These are phyloP conservation scores for Heliocidaris erythrogramma DNA, from an alignment of 35 echinoderm and acorn worm species.

Conservation along the genomic window DNA sequence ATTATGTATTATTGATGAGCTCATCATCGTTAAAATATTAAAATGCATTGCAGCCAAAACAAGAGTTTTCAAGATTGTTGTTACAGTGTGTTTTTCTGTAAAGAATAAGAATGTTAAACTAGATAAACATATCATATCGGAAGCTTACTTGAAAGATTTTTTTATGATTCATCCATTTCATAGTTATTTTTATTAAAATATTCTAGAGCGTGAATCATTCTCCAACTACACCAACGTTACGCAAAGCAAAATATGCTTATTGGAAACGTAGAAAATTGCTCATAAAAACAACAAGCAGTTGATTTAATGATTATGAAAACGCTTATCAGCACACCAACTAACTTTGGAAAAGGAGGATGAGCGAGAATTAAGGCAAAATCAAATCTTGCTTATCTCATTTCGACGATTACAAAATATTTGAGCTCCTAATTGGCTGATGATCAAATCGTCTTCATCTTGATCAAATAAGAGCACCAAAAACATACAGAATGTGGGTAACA, in stretches of 20 bases:
- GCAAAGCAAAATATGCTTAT: not conserved
- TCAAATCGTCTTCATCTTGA: not conserved
- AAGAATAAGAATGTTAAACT: too few relatives aligned
- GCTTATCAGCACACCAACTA: not conserved
- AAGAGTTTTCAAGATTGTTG: too few relatives aligned
- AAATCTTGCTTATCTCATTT: constrained; percentile 39
- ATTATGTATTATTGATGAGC: too few relatives aligned
- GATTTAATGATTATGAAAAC: not conserved
- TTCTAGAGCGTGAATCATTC: not conserved
- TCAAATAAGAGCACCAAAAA: constrained; percentile 36
- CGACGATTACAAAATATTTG: constrained; percentile 14
- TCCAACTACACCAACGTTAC: not conserved
- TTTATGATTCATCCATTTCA: not conserved
- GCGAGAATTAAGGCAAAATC: not conserved
- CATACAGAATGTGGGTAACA: constrained; percentile 15
- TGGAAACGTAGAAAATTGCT: not conserved
- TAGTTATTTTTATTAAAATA: not conserved
- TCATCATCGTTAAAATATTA: too few relatives aligned
- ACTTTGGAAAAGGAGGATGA: not conserved
- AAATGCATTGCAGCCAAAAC: too few relatives aligned
- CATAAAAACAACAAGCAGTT: not conserved
- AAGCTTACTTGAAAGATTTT: not conserved
- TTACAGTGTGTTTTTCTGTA: too few relatives aligned
- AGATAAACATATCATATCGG: too few relatives aligned
- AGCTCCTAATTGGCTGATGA: constrained; percentile 5